Base-by-base conservation (phyloP, 2,888 invertebrate genomes). In the Flexamia atlantica region DNA sequence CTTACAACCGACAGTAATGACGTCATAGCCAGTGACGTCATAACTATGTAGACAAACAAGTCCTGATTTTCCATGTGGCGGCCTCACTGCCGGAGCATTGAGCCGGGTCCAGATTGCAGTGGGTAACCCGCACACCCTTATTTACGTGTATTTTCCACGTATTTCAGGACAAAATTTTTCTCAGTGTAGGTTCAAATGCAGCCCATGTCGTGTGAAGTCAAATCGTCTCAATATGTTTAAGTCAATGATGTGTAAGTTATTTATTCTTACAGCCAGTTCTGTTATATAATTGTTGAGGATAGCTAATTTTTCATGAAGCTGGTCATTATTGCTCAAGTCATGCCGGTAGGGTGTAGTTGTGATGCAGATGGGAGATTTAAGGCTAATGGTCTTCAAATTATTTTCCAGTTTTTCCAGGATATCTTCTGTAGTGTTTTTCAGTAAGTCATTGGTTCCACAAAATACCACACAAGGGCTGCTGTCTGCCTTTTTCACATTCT, bases 221-320 rank as follows among this genome's bases (percentile, higher is more conserved):
- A 36, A 68, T 32, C 30, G 28, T 32, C 32, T 68, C n/a, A 68
- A n/a, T 7, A 30, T 2, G 17, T 68, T 68, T 68, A 68, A 68
- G n/a, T 68, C 30, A 17, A 68, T 32, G n/a, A 30, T 32, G n/a
- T 68, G 68, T 30, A 68, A 30, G n/a, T 68, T 68, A 68, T 68
- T 30, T 30, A 68, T 68, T 68, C 30, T 68, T 68, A 68, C 30
- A 30, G 36, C 68, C 68, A 68, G 20, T 30, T 68, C 68, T 68
- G 68, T 68, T n/a, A 68, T 68, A 68, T 68, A 68, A 30, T 68
- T 68, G 68, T 68, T 68, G 28, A 68, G 68, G 68, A 68, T 68
- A 68, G 36, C 68, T 32, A 68, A 30, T 68, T 68, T 68, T n/a
- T 68, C 32, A 68, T 68, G 68, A 28, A 68, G 30, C 5, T 32